Evolutionary conservation across 2,888 invertebrate genomes (phyloP).

Genomic region (Morpho achilles): DNA sequence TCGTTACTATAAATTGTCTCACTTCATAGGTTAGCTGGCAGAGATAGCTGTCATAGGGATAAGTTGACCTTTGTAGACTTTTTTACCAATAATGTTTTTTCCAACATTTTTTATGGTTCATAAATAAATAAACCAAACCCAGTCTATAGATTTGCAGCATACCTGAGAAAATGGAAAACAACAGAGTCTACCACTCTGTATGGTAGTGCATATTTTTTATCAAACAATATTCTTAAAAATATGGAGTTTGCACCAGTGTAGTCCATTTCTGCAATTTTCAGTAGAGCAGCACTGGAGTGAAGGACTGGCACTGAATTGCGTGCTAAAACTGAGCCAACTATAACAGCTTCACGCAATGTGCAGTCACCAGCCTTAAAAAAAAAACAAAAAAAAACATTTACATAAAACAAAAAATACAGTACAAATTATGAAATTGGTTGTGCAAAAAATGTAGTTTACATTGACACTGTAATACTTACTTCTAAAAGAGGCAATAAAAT

Average conservation of each 20-base stretch:
- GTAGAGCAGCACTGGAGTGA: conserved; percentile 96
- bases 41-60: too few relatives aligned
- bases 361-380: conserved; percentile 89
- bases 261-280: conserved; percentile 98
- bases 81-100: too few relatives aligned
- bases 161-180: conserved; percentile 96
- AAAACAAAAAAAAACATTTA: not conserved
- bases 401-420: too few relatives aligned
- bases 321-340: conserved; percentile 94
- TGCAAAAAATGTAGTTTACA: too few relatives aligned
- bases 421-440: too few relatives aligned
- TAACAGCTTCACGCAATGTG: conserved; percentile 96
- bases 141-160: conserved; percentile 19
- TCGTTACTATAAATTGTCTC: too few relatives aligned
- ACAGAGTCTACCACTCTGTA: conserved; percentile 96
- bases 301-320: conserved; percentile 95
- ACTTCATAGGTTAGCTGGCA: too few relatives aligned
- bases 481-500: conserved; percentile 85
- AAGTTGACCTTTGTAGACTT: too few relatives aligned
- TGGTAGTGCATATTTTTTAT: conserved; percentile 98
- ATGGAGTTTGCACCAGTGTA: conserved; percentile 98
- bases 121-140: too few relatives aligned
- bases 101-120: too few relatives aligned
- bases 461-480: conserved; percentile 40
- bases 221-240: conserved; percentile 94